Percentiles rank a stretch among this genome's conserved stretches.
phyloP scores from a whole-genome alignment of 1,140 invertebrate genomes.

The Drosophila bocki region DNA sequence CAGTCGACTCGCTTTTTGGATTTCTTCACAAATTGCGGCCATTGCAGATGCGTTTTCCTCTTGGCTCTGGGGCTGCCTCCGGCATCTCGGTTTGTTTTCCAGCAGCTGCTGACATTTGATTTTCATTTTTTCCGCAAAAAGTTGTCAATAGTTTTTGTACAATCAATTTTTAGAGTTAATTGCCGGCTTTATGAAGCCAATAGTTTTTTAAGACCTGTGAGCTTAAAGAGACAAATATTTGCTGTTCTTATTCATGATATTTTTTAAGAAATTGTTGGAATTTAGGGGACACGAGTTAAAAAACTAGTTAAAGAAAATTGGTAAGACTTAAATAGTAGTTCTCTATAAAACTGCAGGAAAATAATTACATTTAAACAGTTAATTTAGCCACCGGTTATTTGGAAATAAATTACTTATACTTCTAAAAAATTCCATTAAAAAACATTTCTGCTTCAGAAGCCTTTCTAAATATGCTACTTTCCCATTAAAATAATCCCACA shows the following conservation, averaged over 20 bases:
- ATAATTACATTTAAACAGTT: background rate
- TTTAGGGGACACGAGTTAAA: constrained; percentile 2
- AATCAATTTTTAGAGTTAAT: constrained; percentile 50
- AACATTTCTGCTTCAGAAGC: background rate
- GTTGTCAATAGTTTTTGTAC: constrained; percentile 39
- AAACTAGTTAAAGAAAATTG: background rate
- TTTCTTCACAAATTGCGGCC: constrained; percentile 58
- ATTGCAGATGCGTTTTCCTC: constrained; percentile 43
- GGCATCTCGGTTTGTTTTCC: background rate
- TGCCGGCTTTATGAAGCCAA: constrained; percentile 7
- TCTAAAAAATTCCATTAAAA: background rate
- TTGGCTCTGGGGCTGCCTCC: constrained; percentile 2
- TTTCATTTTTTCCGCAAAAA: constrained; percentile 28
- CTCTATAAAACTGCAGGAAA: background rate
- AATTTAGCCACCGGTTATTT: background rate
- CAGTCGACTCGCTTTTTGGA: constrained; percentile 29
- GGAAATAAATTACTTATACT: background rate
- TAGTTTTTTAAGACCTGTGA: constrained; percentile 2
- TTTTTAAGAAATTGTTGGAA: constrained; percentile 5
- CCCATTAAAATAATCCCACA: constrained; percentile 19
- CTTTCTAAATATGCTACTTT: background rate
- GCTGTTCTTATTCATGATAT: background rate
- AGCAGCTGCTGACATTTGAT: constrained; percentile 21
- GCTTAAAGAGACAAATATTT: background rate
- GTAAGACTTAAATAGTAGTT: no score